Evolutionary conservation across 2,113 vertebrate species (phyloP), one percentile per base, ranked within the genome.

Genomic region (Odocoileus virginianus): DNA sequence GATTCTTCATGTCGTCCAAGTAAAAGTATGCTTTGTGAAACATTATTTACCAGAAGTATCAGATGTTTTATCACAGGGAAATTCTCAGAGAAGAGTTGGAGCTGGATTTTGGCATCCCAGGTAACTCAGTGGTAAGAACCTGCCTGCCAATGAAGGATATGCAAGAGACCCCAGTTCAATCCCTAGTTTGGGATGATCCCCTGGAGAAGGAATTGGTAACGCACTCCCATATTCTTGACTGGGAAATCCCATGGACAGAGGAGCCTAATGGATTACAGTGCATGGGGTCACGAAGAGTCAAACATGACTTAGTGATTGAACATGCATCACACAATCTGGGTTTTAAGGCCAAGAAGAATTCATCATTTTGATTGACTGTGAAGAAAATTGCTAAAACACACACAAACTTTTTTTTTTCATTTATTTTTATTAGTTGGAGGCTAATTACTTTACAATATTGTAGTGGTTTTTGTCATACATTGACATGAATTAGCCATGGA

Each of bases 311-410:
- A 43, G 40, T 40, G 6, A 74, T 36, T 74, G 11, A 43, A 74
- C 21, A 74, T 74, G 21, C 71, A 74, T 23, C 71, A 74, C 21
- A 43, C 11, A 25, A 21, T 52, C 21, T 84, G 30, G 14, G 28
- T 83, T 94, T 92, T 94, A 89, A 82, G 27, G 10, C 25, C 30
- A 83, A 87, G 55, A 92, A 90, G n/a, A 89, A 91, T 43, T 43
- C 3, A n/a, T 71, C 88, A 17, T 16, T 91, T 74, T 79, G 28
- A 78, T 10, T 58, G 7, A 54, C 40, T 58, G 16, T 76, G 17
- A 82, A 13, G 28, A 58, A 95, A 94, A 12, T 10, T 16, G n/a
- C 91, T 57, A 74, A 92, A 82, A 64, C 5, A 82, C 36, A 50
- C 14, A 52, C 6, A 43, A 45, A 54, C 2, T 67, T 13, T 61